Conservation (phyloP, 2,113 vertebrate species). For the Gallinago jamesoni region DNA sequence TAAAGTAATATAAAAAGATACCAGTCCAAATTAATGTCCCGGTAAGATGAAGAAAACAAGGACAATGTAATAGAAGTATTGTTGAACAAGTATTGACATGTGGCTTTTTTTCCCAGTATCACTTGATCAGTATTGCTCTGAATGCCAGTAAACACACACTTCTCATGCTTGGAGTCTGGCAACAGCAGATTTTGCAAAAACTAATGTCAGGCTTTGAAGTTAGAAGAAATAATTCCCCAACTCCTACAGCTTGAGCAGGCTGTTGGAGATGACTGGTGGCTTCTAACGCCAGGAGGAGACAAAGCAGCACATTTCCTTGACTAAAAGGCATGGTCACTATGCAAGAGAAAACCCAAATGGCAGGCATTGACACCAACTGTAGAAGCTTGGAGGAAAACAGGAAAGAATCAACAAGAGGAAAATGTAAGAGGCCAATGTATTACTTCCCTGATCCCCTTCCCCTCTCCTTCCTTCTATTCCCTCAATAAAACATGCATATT, state of each 20-base stretch:
- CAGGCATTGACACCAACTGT: background rate
- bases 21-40: background rate
- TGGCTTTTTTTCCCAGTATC: background rate
- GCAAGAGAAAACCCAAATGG: background rate
- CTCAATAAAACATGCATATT: background rate
- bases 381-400: background rate
- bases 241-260: background rate
- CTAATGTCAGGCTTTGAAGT: background rate
- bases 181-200: background rate
- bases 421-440: rapidly evolving
- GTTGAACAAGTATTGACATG: background rate
- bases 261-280: background rate
- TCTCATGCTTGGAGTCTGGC: background rate
- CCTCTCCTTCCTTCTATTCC: background rate
- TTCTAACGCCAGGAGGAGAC: background rate
- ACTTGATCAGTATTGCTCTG: background rate
- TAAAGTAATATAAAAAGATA: background rate
- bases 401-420: background rate
- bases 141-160: background rate
- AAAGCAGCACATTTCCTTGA: background rate
- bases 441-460: background rate
- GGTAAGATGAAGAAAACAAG: background rate
- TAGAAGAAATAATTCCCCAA: background rate
- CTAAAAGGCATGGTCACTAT: background rate
- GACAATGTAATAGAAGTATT: background rate